Percentiles rank a stretch among this genome's conserved stretches.
phyloP scores from a whole-genome alignment of 2,797 vertebrate species.

The Pygocentrus nattereri region DNA sequence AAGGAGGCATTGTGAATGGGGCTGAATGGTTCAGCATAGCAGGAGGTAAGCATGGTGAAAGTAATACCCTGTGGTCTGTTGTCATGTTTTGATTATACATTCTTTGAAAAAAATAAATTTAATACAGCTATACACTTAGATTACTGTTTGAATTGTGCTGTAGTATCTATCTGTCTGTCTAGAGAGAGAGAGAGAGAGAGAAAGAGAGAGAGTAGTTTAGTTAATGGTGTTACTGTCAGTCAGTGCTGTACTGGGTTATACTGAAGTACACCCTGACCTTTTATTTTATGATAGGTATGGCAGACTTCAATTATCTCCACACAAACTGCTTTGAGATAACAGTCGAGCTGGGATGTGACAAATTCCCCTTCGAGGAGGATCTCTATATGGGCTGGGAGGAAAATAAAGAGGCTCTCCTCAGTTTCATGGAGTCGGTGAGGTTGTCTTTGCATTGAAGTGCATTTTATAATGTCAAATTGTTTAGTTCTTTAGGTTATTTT shows the following conservation, averaged over 20 bases:
- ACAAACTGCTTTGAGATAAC: conserved; percentile 97
- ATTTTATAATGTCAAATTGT: neutral
- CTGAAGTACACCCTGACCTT: neutral
- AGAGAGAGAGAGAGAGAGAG: too few relatives aligned
- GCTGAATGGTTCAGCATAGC: conserved; percentile 91
- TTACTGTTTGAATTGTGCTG: too few relatives aligned
- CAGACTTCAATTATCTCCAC: conserved; percentile 98
- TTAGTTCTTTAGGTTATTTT: too few relatives aligned
- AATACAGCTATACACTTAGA: too few relatives aligned
- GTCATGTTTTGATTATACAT: neutral
- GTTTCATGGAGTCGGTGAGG: conserved; percentile 87
- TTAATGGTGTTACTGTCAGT: neutral
- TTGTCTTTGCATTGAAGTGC: neutral
- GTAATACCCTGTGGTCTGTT: neutral
- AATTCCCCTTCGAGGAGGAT: conserved; percentile 90
- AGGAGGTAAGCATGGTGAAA: conserved; percentile 79
- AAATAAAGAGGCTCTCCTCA: conserved; percentile 89
- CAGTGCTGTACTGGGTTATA: neutral
- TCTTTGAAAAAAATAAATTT: too few relatives aligned
- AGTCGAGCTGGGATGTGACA: conserved; percentile 92
- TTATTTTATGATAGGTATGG: conserved; percentile 84
- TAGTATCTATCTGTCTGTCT: too few relatives aligned
- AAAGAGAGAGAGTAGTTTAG: too few relatives aligned
- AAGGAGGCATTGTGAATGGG: conserved; percentile 88
- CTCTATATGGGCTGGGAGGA: conserved; percentile 87